phyloP scores from a whole-genome alignment of 2,797 vertebrate genomes.

The Emydoidea blandingii region DNA sequence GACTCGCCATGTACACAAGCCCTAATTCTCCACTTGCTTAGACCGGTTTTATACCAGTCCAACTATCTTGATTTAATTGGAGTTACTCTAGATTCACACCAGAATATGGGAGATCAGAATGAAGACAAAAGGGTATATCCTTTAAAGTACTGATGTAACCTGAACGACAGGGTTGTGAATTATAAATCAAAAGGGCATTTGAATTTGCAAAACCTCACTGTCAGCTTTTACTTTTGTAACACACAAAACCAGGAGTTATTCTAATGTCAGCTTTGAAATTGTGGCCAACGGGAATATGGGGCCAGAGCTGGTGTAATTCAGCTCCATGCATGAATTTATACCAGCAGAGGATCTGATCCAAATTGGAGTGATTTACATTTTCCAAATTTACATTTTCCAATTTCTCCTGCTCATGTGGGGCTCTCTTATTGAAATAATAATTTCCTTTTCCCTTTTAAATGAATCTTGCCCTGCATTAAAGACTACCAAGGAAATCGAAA shows the following conservation, averaged over 20 bases:
- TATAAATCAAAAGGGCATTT: not conserved
- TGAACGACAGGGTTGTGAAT: not conserved
- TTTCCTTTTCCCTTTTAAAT: not conserved
- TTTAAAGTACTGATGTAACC: not conserved
- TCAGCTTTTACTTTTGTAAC: not conserved
- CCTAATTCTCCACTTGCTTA: not conserved
- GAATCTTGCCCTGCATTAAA: slow-evolving; percentile 24
- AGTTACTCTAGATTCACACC: not conserved
- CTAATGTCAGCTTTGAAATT: not conserved
- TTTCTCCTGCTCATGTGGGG: not conserved
- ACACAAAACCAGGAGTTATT: not conserved
- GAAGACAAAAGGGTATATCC: not conserved
- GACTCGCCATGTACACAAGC: not conserved
- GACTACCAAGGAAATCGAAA: slow-evolving; percentile 40
- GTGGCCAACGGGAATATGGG: not conserved
- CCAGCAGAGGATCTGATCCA: not conserved
- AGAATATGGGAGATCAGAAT: not conserved
- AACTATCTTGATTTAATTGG: not conserved
- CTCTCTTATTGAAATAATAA: not conserved
- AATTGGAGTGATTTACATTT: not conserved
- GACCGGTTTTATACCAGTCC: not conserved
- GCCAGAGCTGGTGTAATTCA: not conserved
- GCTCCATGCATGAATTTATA: not conserved
- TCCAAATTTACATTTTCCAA: not conserved
- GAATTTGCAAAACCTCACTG: not conserved